A percentile compares a stretch with the other conserved stretches of the same genome.
Conservation (phyloP, 1,140 invertebrate species). For the Andrena cerasifolii region DNA sequence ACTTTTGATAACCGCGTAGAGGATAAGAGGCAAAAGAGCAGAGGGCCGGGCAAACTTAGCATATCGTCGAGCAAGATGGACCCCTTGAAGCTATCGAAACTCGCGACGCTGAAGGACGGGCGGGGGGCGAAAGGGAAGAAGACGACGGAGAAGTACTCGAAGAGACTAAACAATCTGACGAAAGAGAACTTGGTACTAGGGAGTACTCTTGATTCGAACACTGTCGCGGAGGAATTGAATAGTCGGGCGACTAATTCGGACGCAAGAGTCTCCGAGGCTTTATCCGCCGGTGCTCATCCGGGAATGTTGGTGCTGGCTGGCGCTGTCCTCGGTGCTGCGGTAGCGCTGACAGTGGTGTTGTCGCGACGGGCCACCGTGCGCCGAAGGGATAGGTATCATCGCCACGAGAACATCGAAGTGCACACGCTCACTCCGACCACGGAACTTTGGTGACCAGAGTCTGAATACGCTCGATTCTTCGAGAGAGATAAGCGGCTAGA, state of each 20-base stretch:
- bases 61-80: slow-evolving; percentile 15
- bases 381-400: slow-evolving; percentile 78
- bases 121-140: slow-evolving; percentile 10
- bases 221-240: slow-evolving; percentile 76
- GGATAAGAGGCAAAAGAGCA: slow-evolving; percentile 3
- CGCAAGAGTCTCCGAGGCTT: slow-evolving; percentile 67
- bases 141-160: slow-evolving; percentile 28
- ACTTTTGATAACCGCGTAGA: slow-evolving; percentile 51
- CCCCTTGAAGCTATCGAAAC: slow-evolving; percentile 21
- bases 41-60: slow-evolving; percentile 38
- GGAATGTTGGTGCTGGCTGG: slow-evolving; percentile 82
- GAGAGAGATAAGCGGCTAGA: slow-evolving; percentile 44
- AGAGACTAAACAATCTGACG: slow-evolving; percentile 34
- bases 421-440: slow-evolving; percentile 85
- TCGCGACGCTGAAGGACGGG: neutral
- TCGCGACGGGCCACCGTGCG: slow-evolving; percentile 73
- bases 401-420: slow-evolving; percentile 86
- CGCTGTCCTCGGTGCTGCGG: slow-evolving; percentile 77
- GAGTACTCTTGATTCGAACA: slow-evolving; percentile 59
- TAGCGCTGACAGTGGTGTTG: slow-evolving; percentile 79
- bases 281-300: slow-evolving; percentile 78
- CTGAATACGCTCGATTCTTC: slow-evolving; percentile 56
- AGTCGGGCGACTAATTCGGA: slow-evolving; percentile 75
- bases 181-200: slow-evolving; percentile 32
- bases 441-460: slow-evolving; percentile 87